A percentile compares a stretch with the other conserved stretches of the same genome.
phyloP scores from a whole-genome alignment of 2,113 vertebrate species.

The Trogon melanurus region DNA sequence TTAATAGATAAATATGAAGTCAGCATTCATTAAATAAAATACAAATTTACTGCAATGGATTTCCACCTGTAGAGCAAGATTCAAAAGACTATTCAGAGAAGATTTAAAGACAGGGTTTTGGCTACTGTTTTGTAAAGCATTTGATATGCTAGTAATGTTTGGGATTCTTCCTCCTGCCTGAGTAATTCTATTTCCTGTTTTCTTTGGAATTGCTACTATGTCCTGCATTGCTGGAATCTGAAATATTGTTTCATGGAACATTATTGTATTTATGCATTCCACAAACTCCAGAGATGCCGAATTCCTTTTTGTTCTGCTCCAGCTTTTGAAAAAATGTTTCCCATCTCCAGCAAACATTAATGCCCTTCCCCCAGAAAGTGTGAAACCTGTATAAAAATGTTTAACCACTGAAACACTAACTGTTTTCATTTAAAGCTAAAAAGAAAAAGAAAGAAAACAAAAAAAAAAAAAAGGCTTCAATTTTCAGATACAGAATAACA shows the following conservation, averaged over 20 bases:
- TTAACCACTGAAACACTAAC: neutral
- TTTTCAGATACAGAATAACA: neutral
- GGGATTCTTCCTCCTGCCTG: constrained; percentile 38
- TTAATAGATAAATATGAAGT: neutral
- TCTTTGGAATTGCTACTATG: constrained; percentile 32
- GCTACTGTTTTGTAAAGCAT: neutral
- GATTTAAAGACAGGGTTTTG: neutral
- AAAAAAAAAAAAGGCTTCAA: neutral
- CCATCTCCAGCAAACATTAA: neutral
- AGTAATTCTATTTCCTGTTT: constrained; percentile 63
- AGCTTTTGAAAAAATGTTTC: neutral
- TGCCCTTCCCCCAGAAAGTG: neutral
- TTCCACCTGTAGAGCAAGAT: neutral
- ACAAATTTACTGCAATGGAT: neutral
- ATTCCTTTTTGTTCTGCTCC: neutral
- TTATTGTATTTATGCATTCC: constrained; percentile 49
- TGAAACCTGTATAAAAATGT: neutral
- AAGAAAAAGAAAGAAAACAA: neutral
- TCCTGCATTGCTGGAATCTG: constrained; percentile 56
- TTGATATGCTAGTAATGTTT: constrained; percentile 14
- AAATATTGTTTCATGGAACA: constrained; percentile 53
- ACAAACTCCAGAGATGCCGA: constrained; percentile 34
- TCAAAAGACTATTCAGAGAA: neutral
- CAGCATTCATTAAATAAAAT: neutral
- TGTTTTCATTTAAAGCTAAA: neutral